Evolutionary conservation across 2,888 invertebrate genomes (phyloP).

Genomic region (Tethea ocularis): DNA sequence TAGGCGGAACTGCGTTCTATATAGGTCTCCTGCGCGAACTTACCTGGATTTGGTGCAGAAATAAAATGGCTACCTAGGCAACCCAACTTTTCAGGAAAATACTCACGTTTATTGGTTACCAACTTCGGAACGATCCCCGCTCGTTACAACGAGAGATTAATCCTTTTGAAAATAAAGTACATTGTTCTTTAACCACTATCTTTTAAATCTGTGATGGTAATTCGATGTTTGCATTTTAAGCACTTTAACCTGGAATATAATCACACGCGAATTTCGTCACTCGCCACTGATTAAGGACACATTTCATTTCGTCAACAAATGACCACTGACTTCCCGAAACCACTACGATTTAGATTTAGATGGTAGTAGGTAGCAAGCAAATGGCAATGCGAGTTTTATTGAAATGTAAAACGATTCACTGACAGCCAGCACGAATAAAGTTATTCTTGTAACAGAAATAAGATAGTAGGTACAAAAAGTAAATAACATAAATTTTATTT

Average conservation of each 20-base stretch:
- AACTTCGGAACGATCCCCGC: conserved; percentile 14
- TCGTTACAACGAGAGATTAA: conserved; percentile 31
- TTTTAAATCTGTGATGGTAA: conserved; percentile 55
- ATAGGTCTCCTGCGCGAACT: not conserved
- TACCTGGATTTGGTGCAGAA: conserved; percentile 9
- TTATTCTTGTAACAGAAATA: conserved; percentile 3
- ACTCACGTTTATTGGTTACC: conserved; percentile 27
- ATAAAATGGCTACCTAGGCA: conserved; percentile 40
- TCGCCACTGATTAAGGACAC: conserved; percentile 37
- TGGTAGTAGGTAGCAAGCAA: conserved; percentile 27
- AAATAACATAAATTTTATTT: conserved; percentile 3
- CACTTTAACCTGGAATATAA: conserved; percentile 25
- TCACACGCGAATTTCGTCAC: conserved; percentile 32
- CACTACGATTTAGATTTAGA: conserved; percentile 35
- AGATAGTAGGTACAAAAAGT: not conserved
- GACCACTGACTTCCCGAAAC: conserved; percentile 38
- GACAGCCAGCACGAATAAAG: not conserved
- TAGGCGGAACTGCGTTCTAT: not conserved
- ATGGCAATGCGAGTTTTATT: conserved; percentile 17
- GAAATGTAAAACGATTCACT: not conserved
- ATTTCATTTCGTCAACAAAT: conserved; percentile 55
- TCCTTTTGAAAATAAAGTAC: conserved; percentile 45
- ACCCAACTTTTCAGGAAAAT: conserved; percentile 13
- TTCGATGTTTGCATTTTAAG: conserved; percentile 49
- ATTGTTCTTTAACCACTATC: conserved; percentile 52